Conservation (phyloP, 1,140 invertebrate genomes). For the Bemisia tabaci region DNA sequence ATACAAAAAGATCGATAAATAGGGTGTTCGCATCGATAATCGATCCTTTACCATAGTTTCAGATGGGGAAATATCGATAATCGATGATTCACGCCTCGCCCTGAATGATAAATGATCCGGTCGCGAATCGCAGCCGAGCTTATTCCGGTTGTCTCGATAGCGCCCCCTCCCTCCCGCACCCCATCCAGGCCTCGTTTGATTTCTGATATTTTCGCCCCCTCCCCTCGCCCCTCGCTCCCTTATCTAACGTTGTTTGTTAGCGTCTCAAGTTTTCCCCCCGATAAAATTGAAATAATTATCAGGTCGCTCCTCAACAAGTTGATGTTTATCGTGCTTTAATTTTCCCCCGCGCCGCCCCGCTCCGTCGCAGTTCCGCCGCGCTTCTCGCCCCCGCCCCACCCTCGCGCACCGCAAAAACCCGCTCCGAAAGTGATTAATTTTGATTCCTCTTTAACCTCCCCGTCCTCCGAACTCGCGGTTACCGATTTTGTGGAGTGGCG, state of each 20-base stretch:
- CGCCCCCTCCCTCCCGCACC: background rate
- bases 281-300: conserved; percentile 1
- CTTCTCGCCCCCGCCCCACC: background rate
- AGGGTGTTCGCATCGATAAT: too few species aligned
- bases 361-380: background rate
- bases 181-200: background rate
- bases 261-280: too few species aligned
- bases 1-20: too few species aligned
- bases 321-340: background rate
- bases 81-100: too few species aligned
- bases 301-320: background rate
- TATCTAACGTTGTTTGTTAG: too few species aligned
- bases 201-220: background rate
- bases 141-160: background rate
- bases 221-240: background rate
- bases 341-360: background rate
- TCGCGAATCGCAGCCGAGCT: background rate
- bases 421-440: background rate
- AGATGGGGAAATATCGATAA: too few species aligned
- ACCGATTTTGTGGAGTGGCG: too few species aligned
- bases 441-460: background rate
- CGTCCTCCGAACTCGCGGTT: too few species aligned
- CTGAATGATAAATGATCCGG: background rate
- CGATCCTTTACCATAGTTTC: too few species aligned
- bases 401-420: too few species aligned